Evolutionary conservation across 2,113 vertebrate genomes (phyloP).

Genomic region (Indicator maculatus): DNA sequence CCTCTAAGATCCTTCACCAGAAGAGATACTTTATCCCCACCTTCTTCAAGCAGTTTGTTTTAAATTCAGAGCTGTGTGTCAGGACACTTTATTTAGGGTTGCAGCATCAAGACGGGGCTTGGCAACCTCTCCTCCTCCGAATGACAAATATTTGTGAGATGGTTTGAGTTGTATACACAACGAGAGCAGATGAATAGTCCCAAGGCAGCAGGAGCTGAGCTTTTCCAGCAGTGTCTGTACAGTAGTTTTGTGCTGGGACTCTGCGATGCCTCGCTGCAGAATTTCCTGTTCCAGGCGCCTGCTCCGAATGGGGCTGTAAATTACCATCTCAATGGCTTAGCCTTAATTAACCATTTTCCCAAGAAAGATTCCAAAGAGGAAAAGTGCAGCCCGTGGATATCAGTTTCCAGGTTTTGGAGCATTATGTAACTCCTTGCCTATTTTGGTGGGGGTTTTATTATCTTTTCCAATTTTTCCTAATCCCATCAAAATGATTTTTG

Average conservation of each 20-base stretch:
- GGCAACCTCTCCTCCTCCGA: slow-evolving; percentile 36
- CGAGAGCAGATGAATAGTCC: slow-evolving; percentile 42
- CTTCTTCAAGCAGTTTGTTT: slow-evolving; percentile 42
- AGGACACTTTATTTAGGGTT: slow-evolving; percentile 9
- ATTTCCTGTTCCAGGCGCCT: slow-evolving; percentile 27
- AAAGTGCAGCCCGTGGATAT: not conserved
- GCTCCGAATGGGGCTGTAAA: not conserved
- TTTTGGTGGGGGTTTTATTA: not conserved
- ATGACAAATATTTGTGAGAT: slow-evolving; percentile 67
- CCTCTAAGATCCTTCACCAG: not conserved
- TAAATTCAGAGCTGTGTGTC: not conserved
- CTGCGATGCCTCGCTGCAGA: slow-evolving; percentile 22
- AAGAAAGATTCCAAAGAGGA: slow-evolving; percentile 28
- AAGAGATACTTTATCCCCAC: not conserved
- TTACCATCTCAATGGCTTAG: slow-evolving; percentile 41
- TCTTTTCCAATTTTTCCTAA: not conserved
- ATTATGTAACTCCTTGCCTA: not conserved
- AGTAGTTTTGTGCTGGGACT: not conserved
- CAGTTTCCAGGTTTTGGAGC: not conserved
- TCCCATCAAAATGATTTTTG: not conserved
- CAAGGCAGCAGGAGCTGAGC: slow-evolving; percentile 16
- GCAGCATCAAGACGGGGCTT: slow-evolving; percentile 17
- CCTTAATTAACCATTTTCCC: slow-evolving; percentile 53
- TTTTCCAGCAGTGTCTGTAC: slow-evolving; percentile 6
- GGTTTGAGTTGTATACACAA: slow-evolving; percentile 41